A percentile compares a stretch with the other conserved stretches of the same genome.
phyloP scores from a whole-genome alignment of 2,113 vertebrate species.

The Daubentonia madagascariensis region DNA sequence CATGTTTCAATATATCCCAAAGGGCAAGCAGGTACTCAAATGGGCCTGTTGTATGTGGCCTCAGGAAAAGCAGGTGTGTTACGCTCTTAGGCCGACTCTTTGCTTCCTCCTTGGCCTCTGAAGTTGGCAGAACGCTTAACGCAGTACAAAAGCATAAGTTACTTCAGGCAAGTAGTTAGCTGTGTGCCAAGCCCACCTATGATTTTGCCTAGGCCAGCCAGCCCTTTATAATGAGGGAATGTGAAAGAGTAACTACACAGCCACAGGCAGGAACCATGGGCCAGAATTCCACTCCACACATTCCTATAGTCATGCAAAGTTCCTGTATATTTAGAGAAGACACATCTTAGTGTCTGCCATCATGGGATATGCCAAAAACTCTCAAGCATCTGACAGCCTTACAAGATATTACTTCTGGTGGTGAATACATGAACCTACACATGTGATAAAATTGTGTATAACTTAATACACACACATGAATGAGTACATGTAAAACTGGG shows the following conservation, averaged over 20 bases:
- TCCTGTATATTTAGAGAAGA: not conserved
- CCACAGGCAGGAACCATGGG: not conserved
- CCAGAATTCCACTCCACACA: conserved; percentile 19
- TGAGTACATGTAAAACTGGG: not conserved
- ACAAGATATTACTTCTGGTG: not conserved
- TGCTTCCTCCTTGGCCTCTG: conserved; percentile 62
- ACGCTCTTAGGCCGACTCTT: not conserved
- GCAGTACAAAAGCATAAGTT: conserved; percentile 38
- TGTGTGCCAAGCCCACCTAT: conserved; percentile 68
- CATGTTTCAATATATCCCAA: not conserved
- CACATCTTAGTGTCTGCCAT: not conserved
- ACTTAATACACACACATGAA: not conserved
- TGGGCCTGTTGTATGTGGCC: not conserved
- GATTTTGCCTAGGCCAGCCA: conserved; percentile 22
- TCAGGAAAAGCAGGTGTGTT: conserved; percentile 66
- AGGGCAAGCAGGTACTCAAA: conserved; percentile 40
- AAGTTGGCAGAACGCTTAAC: conserved; percentile 56
- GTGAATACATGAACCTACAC: not conserved
- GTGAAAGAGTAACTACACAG: conserved; percentile 1
- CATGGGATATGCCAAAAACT: not conserved
- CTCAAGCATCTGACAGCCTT: not conserved
- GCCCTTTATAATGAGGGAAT: conserved; percentile 43
- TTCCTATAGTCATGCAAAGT: not conserved
- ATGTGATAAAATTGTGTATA: not conserved
- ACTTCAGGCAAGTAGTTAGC: conserved; percentile 61